Evolutionary conservation across 2,888 invertebrate genomes (phyloP).

Genomic region (Aricia artaxerxes): DNA sequence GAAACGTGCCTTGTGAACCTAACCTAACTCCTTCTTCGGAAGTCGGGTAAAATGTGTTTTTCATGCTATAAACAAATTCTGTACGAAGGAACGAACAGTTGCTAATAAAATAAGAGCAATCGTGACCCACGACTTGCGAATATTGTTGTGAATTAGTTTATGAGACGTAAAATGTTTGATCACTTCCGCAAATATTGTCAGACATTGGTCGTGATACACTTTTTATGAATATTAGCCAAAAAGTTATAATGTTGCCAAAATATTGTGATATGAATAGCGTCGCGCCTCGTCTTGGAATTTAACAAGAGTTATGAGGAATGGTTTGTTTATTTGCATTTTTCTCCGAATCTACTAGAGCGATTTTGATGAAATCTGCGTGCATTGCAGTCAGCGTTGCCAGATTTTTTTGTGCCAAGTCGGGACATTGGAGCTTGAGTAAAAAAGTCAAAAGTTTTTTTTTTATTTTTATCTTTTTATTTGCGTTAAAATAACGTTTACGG

Average conservation of each 20-base stretch:
- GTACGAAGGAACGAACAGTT: background rate
- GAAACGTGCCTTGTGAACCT: too few relatives aligned
- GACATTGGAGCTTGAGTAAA: too few relatives aligned
- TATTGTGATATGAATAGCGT: background rate
- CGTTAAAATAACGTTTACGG: too few relatives aligned
- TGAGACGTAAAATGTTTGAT: background rate
- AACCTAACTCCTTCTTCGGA: background rate
- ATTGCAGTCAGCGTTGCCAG: too few relatives aligned
- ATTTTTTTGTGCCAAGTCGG: too few relatives aligned
- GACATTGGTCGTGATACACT: slow-evolving; percentile 3
- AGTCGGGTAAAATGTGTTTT: background rate
- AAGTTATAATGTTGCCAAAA: background rate
- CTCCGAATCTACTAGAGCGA: too few relatives aligned
- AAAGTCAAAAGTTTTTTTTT: too few relatives aligned
- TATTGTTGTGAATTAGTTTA: slow-evolving; percentile 1
- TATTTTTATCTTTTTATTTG: too few relatives aligned
- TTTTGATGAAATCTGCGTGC: too few relatives aligned
- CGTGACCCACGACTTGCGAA: slow-evolving; percentile 20
- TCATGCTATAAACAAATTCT: background rate
- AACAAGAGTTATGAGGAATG: background rate
- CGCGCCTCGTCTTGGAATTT: background rate
- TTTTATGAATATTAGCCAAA: slow-evolving; percentile 1
- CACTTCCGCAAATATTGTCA: slow-evolving; percentile 15
- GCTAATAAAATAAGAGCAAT: slow-evolving; percentile 27
- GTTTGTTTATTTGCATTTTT: too few relatives aligned